A percentile compares a stretch with the other conserved stretches of the same genome.
These are phyloP conservation scores for Calonectris borealis DNA, from an alignment of 2,113 vertebrate genomes.

Conservation along the genomic window DNA sequence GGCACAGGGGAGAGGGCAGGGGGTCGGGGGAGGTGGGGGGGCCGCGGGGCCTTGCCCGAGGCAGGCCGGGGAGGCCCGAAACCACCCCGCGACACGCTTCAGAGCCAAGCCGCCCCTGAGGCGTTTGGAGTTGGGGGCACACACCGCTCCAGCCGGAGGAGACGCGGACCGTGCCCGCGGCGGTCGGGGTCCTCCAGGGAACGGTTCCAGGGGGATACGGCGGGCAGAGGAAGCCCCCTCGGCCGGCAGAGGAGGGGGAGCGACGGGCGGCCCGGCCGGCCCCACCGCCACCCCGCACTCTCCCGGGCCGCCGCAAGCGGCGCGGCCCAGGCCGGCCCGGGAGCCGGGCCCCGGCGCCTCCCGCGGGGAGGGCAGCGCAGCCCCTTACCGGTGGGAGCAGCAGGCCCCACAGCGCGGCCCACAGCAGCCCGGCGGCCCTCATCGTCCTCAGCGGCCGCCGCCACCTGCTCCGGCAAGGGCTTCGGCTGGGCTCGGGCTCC, in stretches of 20 bases:
- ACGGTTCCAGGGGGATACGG: accelerated
- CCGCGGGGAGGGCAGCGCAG: not conserved
- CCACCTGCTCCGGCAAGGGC: too few species aligned
- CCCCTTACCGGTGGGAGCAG: too few species aligned
- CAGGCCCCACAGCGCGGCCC: too few species aligned
- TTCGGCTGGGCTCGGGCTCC: too few species aligned
- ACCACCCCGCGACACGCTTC: accelerated
- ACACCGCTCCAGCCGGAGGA: accelerated
- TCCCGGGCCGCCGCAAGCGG: not conserved
- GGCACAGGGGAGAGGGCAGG: not conserved
- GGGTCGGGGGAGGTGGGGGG: too few species aligned
- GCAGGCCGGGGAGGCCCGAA: not conserved
- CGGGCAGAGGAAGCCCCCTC: not conserved
- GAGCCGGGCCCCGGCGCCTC: not conserved
- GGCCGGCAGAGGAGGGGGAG: not conserved
- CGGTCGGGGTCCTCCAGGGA: not conserved
- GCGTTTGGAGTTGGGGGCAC: too few species aligned
- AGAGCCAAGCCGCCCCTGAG: not conserved
- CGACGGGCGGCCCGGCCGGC: not conserved
- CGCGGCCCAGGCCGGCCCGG: not conserved
- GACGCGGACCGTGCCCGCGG: not conserved
- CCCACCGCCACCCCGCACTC: not conserved
- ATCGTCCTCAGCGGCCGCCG: too few species aligned
- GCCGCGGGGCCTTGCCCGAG: not conserved
- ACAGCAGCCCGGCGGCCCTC: too few species aligned